Percentiles rank a stretch among this genome's conserved stretches.
Conservation (phyloP, 2,113 vertebrate species). For the Synodontis membranacea region DNA sequence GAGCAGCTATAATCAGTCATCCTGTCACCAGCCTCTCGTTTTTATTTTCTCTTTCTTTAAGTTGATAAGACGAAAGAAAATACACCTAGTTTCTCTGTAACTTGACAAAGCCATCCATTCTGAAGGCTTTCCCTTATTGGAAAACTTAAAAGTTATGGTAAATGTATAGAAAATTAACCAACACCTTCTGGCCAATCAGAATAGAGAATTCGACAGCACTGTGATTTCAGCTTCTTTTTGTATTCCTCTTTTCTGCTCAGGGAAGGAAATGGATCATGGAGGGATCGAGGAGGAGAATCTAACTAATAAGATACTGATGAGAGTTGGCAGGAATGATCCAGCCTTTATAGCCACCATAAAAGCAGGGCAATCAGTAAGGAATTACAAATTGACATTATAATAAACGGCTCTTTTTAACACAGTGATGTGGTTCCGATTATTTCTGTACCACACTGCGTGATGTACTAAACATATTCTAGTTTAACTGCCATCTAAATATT, state of each 20-base stretch:
- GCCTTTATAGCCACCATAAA: not conserved
- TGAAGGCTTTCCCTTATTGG: not conserved
- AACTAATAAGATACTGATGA: not conserved
- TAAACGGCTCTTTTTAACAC: not conserved
- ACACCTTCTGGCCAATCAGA: not conserved
- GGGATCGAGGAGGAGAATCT: not conserved
- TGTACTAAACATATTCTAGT: conserved; percentile 6
- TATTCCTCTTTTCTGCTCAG: not conserved
- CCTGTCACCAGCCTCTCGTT: not conserved
- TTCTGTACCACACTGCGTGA: not conserved
- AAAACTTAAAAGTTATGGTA: not conserved
- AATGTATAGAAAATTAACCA: not conserved
- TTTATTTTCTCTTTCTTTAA: not conserved
- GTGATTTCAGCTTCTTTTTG: not conserved
- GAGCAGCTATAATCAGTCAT: not conserved
- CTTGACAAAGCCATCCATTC: not conserved
- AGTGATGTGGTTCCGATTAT: conserved; percentile 3
- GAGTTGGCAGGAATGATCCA: not conserved
- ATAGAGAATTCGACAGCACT: not conserved
- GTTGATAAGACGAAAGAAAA: not conserved
- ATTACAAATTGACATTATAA: conserved; percentile 16
- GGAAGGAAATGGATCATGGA: not conserved
- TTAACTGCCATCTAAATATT: conserved; percentile 19
- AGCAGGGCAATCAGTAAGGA: not conserved
- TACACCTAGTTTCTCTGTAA: no score